Base-by-base conservation (phyloP, 1,140 invertebrate species). In the Pseudomyrmex cubaensis region DNA sequence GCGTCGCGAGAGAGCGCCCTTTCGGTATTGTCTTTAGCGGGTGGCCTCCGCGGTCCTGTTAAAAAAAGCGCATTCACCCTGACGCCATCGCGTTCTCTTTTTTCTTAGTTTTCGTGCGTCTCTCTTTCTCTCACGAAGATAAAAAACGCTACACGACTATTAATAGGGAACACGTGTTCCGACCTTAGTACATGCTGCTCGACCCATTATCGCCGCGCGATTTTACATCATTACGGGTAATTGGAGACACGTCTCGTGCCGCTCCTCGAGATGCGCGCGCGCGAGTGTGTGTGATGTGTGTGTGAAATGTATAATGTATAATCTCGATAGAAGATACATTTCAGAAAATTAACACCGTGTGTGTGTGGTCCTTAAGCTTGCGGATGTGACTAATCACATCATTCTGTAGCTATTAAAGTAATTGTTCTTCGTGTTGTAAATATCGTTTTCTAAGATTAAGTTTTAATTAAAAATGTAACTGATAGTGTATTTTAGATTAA, bases 161-260 rank as follows among this genome's bases (percentile, higher is more conserved):
- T 91, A 91, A 91, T 91, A 91, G 91, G 77, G 84, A 89, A 91
- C 91, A 91, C 85, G 83, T 91, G 90, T 91, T 78, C 25, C 63
- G 62, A 61, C 35, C 25, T 64, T 56, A 83, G 67, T 67, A 57
- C 66, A n/a, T n/a, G 75, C 63, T 62, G 56, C 59, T 54, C 72
- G 74, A 85, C 70, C 87, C 85, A 89, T 91, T 91, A 91, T 91
- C 89, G 86, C 89, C 80, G 85, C 67, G 80, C 88, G 82, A 91
- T 91, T 91, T 91, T 90, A 91, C 90, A 90, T 90, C 90, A 90
- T 91, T 91, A 91, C 87, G 78, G 83, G 84, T 91, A 91, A 91
- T 91, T 91, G 90, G 90, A 90, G 84, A 86, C 76, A 80, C n/a
- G 70, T 78, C 84, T 22, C 35, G 20, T 54, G 35, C 50, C 56